These are phyloP conservation scores for Pseudanteris insignis DNA, from an alignment of 2,888 invertebrate species.

Conservation along the genomic window DNA sequence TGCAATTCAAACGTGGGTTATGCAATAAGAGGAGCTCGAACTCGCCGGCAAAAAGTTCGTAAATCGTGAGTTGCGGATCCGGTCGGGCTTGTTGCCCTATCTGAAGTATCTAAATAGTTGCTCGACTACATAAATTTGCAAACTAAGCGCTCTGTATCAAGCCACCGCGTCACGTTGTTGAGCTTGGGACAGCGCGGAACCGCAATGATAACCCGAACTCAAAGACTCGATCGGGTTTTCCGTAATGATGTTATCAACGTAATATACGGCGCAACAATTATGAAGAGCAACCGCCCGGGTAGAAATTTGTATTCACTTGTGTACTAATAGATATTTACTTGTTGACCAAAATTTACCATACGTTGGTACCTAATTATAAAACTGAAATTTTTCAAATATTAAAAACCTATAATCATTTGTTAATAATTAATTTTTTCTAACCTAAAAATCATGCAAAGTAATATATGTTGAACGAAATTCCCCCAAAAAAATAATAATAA, in stretches of 20 bases:
- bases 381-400: too few relatives aligned
- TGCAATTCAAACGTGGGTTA: slow-evolving; percentile 10
- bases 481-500: too few relatives aligned
- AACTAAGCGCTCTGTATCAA: slow-evolving; percentile 30
- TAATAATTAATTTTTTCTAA: too few relatives aligned
- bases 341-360: too few relatives aligned
- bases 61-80: slow-evolving; percentile 28
- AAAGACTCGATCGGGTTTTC: slow-evolving; percentile 33
- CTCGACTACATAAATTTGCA: slow-evolving; percentile 58
- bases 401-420: too few relatives aligned
- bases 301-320: too few relatives aligned
- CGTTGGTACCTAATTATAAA: too few relatives aligned
- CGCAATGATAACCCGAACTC: slow-evolving; percentile 28
- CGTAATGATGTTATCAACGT: slow-evolving; percentile 20
- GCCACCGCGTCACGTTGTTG: slow-evolving; percentile 20
- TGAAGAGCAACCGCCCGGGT: too few relatives aligned
- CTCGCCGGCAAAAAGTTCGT: slow-evolving; percentile 21
- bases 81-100: slow-evolving; percentile 42
- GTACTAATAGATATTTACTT: too few relatives aligned
- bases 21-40: slow-evolving; percentile 14
- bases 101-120: slow-evolving; percentile 62
- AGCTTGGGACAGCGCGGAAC: slow-evolving; percentile 17
- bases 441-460: too few relatives aligned
- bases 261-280: slow-evolving; percentile 8
- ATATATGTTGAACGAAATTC: too few relatives aligned